phyloP scores from a whole-genome alignment of 1,140 invertebrate species.

The Eueides isabella region DNA sequence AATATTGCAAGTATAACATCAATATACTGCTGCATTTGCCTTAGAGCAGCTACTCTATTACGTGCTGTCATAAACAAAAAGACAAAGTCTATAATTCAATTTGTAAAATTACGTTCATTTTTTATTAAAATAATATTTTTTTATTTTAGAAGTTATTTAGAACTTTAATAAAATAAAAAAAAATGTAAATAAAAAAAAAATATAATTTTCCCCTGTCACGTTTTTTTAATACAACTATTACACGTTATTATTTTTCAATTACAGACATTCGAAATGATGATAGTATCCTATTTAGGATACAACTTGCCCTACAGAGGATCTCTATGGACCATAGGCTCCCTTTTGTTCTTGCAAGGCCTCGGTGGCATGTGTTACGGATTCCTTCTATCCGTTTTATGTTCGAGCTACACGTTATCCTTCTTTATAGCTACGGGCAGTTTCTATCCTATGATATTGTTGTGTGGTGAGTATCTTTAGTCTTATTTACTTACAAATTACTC shows the following conservation, averaged over 20 bases:
- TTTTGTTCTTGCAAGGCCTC: constrained; percentile 79
- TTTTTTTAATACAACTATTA: not conserved
- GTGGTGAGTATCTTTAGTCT: constrained; percentile 84
- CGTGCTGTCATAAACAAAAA: too few species aligned
- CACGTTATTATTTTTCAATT: not conserved
- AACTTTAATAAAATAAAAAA: too few species aligned
- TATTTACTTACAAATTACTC: too few species aligned
- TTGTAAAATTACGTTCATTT: too few species aligned
- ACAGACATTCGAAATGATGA: constrained; percentile 76
- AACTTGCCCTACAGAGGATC: constrained; percentile 72
- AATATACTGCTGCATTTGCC: too few species aligned
- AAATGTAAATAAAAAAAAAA: too few species aligned
- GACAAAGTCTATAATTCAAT: too few species aligned
- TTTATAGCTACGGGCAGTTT: constrained; percentile 93
- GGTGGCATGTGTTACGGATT: constrained; percentile 85
- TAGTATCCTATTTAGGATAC: constrained; percentile 70
- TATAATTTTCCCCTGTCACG: too few species aligned
- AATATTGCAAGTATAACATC: too few species aligned
- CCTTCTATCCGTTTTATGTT: constrained; percentile 90
- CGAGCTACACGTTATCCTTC: constrained; percentile 90
- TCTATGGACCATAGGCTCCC: constrained; percentile 56
- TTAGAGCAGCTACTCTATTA: too few species aligned
- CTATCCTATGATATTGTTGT: constrained; percentile 92
- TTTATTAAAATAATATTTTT: too few species aligned
- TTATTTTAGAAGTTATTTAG: too few species aligned